Evolutionary conservation across 2,113 vertebrate genomes (phyloP), one percentile per base, ranked within the genome.

Genomic region (Loxodonta africana): DNA sequence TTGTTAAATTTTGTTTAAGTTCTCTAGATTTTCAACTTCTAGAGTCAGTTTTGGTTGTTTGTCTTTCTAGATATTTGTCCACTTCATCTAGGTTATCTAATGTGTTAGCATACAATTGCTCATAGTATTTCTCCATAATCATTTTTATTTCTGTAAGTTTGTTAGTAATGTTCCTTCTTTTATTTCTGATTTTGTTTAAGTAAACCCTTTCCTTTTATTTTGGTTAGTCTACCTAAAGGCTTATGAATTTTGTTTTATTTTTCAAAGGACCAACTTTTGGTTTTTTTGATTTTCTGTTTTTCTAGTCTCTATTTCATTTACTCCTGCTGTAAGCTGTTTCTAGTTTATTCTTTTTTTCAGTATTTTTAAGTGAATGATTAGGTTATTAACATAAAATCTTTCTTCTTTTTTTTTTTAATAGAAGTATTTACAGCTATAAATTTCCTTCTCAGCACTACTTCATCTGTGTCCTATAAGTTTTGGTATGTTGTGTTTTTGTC

Each of bases 221-320:
- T 67, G 48, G 17, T 87, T 65, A 71, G 33, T 83, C 44, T 77
- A 41, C 12, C 14, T 80, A 63, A 84, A 90, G 8, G 4, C 90
- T 63, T 81, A 25, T 74, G 46, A 74, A 44, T 81, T 85, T 84
- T 78, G 63, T 30, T 84, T 17, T 67, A 48, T 37, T 85, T 84
- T 77, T 37, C 5, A 84, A 74, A 83, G 23, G n/a, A 78, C 25
- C 11, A 69, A 17, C 14, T 67, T 83, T 37, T 63, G 37, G 17
- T 48, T 95, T 57, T 41, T 17, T 74, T 88, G 73, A 41, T 48
- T 84, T 93, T 30, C 83, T 78, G 6, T 94, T 83, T 44, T 86
- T 46, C 3, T 69, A 8, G 8, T 37, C 48, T 74, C 63, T 41
- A 44, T 90, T 81, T 82, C 37, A 89, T 37, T 81, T 73, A 67